Evolutionary conservation across 2,797 vertebrate genomes (phyloP), one percentile per base, ranked within the genome.

Genomic region (Macrochelys suwanniensis): DNA sequence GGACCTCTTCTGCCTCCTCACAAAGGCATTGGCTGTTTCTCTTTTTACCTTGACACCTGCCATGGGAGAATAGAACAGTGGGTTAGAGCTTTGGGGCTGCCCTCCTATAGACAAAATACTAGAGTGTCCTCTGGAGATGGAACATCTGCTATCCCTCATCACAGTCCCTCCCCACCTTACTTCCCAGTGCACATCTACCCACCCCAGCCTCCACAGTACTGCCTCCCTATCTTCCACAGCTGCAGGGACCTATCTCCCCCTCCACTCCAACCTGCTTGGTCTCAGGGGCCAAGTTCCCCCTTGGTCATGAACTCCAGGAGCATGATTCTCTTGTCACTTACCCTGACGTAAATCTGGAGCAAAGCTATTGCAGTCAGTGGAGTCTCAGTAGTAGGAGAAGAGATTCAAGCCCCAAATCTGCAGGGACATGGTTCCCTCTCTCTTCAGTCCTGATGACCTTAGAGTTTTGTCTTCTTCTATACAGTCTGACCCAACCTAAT

Each of bases 1-100:
- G 65, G 88, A 94, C 61, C 98, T 97, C 89, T 97, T 97, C 89
- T 94, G 95, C 85, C 97, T 97, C 91, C 96, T 97, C 90, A 98
- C 89, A 91, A 98, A 98, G 77, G 96, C 54, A 71, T 90, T 96
- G 37, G 97, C 98, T 79, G 87, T 94, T 92, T 97, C 94, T 56
- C 91, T 96, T 37, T 93, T 89, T 80, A 98, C 96, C 82, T 89
- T 97, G 83, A 98, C 92, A 42, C 91, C 97, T 98, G 57, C 37
- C 68, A 74, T 92, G 83, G 91, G 78, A 96, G 31, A 85, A n/a
- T n/a, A 80, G 50, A 78, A 37, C 16, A 53, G n/a, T 10, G 25
- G n/a, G 53, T 94, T 84, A 92, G 59, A 87, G 87, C 47, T 49
- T 9, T 9, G 88, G 21, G 2, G 4, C n/a, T 13, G 3, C 11